These are phyloP conservation scores for Ophthalmotilapia sp. DNA, from an alignment of 2,113 vertebrate genomes.

Conservation along the genomic window DNA sequence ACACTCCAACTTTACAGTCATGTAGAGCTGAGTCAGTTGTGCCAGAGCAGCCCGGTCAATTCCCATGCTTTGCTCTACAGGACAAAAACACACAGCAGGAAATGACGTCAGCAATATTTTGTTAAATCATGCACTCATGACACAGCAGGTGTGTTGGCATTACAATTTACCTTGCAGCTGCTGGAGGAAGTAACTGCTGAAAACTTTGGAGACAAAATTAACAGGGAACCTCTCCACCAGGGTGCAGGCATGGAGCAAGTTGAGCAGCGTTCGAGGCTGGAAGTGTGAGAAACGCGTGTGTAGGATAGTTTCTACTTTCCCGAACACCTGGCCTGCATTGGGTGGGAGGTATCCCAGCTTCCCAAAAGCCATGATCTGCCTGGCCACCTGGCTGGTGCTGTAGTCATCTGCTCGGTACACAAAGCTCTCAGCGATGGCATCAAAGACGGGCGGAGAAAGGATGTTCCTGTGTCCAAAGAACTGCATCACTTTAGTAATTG, in stretches of 20 bases:
- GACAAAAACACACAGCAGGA: not conserved
- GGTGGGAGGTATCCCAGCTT: conserved; percentile 84
- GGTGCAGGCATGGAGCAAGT: conserved; percentile 81
- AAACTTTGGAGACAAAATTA: conserved; percentile 86
- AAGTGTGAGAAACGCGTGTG: conserved; percentile 70
- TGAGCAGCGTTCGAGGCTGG: conserved; percentile 76
- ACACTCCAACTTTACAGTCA: conserved; percentile 84
- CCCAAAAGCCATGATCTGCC: conserved; percentile 78
- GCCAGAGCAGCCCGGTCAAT: conserved; percentile 69
- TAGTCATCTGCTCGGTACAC: conserved; percentile 77
- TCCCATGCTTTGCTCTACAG: conserved; percentile 63
- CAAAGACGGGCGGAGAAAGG: conserved; percentile 75
- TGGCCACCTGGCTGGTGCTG: conserved; percentile 75
- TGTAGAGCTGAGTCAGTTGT: conserved; percentile 83
- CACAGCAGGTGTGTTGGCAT: not conserved
- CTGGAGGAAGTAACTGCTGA: conserved; percentile 84
- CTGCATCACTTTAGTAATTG: conserved; percentile 70
- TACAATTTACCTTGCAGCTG: conserved; percentile 79
- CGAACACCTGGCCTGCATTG: conserved; percentile 75
- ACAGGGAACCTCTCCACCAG: conserved; percentile 83
- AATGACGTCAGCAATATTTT: not conserved
- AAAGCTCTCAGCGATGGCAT: conserved; percentile 80
- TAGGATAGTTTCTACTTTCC: conserved; percentile 79
- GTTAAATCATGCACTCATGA: not conserved
- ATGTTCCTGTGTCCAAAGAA: conserved; percentile 77